Evolutionary conservation across 2,888 invertebrate genomes (phyloP).

Genomic region (Brachyptera risi): DNA sequence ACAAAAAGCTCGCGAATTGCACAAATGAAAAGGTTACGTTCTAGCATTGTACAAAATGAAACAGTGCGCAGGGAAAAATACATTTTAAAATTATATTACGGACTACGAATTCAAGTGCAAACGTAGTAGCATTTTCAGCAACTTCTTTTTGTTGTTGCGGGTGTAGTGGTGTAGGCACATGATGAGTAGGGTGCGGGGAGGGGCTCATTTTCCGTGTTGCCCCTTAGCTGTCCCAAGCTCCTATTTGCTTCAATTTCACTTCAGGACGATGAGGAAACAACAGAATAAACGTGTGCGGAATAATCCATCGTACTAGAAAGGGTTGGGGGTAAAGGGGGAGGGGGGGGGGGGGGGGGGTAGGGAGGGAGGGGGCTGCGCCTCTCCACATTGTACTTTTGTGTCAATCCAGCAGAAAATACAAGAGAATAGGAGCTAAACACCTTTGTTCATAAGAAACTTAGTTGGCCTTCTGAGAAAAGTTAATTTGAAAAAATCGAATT

Average conservation of each 20-base stretch:
- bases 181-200: too few species aligned
- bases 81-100: background rate
- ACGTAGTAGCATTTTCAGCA: background rate
- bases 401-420: slow-evolving; percentile 21
- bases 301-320: slow-evolving; percentile 2
- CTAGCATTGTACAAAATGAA: background rate
- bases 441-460: slow-evolving; percentile 12
- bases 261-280: slow-evolving; percentile 17
- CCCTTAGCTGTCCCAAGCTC: slow-evolving; percentile 17
- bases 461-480: slow-evolving; percentile 15
- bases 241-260: slow-evolving; percentile 21
- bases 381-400: slow-evolving; percentile 21
- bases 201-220: slow-evolving; percentile 10
- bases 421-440: slow-evolving; percentile 18
- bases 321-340: background rate
- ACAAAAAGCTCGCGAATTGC: too few species aligned
- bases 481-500: slow-evolving; percentile 17
- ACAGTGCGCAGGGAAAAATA: background rate
- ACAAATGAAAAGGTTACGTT: too few species aligned
- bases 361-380: background rate
- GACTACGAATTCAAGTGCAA: background rate
- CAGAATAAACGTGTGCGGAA: slow-evolving; percentile 21
- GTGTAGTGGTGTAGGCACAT: background rate
- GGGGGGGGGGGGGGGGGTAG: background rate
- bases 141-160: background rate